These are phyloP conservation scores for Hepsetus odoe DNA, from an alignment of 2,113 vertebrate species.

Conservation along the genomic window DNA sequence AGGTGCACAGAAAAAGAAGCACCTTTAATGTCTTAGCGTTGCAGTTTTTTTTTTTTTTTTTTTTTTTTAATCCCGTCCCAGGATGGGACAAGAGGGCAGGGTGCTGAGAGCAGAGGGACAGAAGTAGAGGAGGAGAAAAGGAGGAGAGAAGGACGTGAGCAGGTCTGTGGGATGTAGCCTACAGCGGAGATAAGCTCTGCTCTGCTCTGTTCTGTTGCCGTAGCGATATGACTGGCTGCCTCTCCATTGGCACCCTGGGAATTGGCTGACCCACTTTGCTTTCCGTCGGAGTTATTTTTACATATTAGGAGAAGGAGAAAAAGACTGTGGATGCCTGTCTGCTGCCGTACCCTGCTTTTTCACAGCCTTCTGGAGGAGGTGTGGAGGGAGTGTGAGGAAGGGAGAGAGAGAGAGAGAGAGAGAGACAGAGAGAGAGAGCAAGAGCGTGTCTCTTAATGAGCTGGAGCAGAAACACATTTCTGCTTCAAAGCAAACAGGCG, in stretches of 20 bases:
- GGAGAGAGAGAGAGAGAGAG: constrained; percentile 47
- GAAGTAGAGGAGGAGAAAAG: not conserved
- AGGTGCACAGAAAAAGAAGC: not conserved
- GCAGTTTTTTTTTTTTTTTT: not conserved
- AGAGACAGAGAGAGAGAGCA: not conserved
- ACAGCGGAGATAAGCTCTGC: constrained; percentile 55
- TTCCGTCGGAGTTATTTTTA: constrained; percentile 77
- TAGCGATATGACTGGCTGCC: constrained; percentile 56
- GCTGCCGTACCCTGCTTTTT: constrained; percentile 12
- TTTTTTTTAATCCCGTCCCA: not conserved
- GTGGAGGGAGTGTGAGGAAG: constrained; percentile 58
- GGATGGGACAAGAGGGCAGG: constrained; percentile 21
- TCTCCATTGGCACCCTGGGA: constrained; percentile 63
- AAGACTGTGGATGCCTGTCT: constrained; percentile 43
- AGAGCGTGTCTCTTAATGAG: constrained; percentile 40
- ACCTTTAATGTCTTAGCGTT: not conserved
- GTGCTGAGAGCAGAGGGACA: not conserved
- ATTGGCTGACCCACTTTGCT: constrained; percentile 79
- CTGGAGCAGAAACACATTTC: not conserved
- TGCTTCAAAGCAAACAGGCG: not conserved
- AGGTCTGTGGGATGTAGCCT: constrained; percentile 29
- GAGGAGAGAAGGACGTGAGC: not conserved
- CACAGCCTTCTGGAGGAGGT: constrained; percentile 33
- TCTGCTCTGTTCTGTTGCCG: constrained; percentile 59
- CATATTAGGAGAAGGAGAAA: constrained; percentile 72